These are phyloP conservation scores for Meandrusa payeni DNA, from an alignment of 2,888 invertebrate species.

Conservation along the genomic window DNA sequence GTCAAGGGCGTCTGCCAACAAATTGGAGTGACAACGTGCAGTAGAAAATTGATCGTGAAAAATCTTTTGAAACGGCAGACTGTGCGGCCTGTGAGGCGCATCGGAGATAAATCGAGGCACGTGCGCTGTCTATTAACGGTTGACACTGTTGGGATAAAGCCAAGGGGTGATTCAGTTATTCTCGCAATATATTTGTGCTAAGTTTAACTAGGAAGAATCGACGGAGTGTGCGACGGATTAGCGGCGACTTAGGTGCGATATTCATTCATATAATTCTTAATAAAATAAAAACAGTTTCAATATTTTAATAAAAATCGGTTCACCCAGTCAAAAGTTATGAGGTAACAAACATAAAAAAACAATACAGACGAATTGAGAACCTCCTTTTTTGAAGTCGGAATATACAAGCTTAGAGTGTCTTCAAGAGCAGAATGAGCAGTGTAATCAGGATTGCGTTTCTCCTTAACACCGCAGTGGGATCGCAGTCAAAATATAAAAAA, in stretches of 20 bases:
- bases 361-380: no score
- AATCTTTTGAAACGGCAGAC: conserved; percentile 60
- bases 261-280: conserved; percentile 4
- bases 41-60: conserved; percentile 76
- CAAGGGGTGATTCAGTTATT: conserved; percentile 47
- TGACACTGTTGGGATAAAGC: conserved; percentile 68
- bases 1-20: conserved; percentile 72
- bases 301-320: no score
- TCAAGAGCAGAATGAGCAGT: no score
- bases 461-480: no score
- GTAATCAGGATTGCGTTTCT: no score
- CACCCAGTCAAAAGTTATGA: no score
- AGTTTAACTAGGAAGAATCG: conserved; percentile 23
- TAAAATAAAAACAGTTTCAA: no score
- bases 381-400: no score
- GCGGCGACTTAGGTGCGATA: conserved; percentile 2
- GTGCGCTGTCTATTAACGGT: conserved; percentile 73
- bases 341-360: no score
- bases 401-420: no score
- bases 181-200: conserved; percentile 21
- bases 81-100: conserved; percentile 44
- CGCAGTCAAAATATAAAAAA: no score
- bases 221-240: conserved; percentile 17
- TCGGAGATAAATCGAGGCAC: conserved; percentile 66
- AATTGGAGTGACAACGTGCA: conserved; percentile 74